Evolutionary conservation across 37 sponge, comb jelly and placozoan genomes (phyloP), one percentile per base, ranked within the genome.

Genomic region (Petrosia ficiformis): DNA sequence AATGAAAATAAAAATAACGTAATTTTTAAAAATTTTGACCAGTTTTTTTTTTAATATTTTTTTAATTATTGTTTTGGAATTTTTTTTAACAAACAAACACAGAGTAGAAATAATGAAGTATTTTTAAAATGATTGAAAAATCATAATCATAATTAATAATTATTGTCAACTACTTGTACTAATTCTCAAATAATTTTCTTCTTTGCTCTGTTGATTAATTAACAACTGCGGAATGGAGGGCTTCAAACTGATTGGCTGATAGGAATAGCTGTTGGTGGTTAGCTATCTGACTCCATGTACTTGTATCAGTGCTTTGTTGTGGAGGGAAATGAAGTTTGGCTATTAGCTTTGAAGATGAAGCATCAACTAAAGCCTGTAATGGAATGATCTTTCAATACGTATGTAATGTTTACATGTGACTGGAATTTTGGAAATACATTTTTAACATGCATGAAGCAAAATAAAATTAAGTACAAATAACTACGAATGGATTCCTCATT

Each of bases 161-260:
- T 48, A 48, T 48, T 48, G 54, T 14, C 14, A 48, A 48, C 54
- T 48, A 48, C 14, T 14, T 48, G 14, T 8, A 48, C 54, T n/a
- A 48, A 19, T 48, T 19, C 14, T 19, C 54, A 48, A 48, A 48
- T 48, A 14, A 48, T 48, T 48, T 19, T 48, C 14, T 19, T 48
- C 14, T 48, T n/a, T n/a, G n/a, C n/a, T n/a, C 54, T 48, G 16
- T 16, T 19, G 54, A 48, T 48, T 61, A 61, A n/a, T 24, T 61
- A 24, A 75, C 59, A 56, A 86, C 39, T 25, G 70, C 70, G 6
- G 74, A 67, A 34, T 86, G 86, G 1, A 86, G 80, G 14, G 61
- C 64, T 35, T 59, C 22, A 57, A 86, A 79, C 75, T 86, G 86
- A 42, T 67, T 58, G 4, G 80, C 80, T 25, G 80, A 74, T 25